These are phyloP conservation scores for Parauchenoglanis punctatus DNA, from an alignment of 2,797 vertebrate genomes.

Conservation along the genomic window DNA sequence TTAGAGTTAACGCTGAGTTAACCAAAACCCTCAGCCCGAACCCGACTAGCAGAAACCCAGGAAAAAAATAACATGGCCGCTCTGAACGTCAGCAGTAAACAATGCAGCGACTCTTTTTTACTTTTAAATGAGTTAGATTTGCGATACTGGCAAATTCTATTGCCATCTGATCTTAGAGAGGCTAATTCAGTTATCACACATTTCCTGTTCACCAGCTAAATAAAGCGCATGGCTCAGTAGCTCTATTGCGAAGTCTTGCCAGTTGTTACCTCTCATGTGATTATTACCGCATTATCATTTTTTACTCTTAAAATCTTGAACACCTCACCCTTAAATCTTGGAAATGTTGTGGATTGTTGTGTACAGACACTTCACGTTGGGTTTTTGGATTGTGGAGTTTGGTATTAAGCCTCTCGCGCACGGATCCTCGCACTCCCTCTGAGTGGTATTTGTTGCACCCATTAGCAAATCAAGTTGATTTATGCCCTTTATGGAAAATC, in stretches of 20 bases:
- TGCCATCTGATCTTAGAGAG: neutral
- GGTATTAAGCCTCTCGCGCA: neutral
- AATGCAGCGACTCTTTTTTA: neutral
- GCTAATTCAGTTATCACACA: neutral
- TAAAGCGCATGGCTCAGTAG: neutral
- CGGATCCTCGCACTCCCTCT: neutral
- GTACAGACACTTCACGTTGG: neutral
- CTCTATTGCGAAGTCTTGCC: neutral
- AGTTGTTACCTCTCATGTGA: neutral
- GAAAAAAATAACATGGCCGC: neutral
- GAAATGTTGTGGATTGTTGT: neutral
- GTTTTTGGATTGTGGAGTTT: too few species aligned
- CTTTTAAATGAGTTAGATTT: neutral
- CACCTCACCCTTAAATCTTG: neutral
- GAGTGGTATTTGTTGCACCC: neutral
- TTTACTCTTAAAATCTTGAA: too few species aligned
- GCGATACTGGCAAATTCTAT: too few species aligned
- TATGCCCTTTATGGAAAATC: conserved; percentile 11
- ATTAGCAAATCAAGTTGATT: neutral
- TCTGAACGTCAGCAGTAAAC: neutral
- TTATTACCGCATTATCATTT: neutral
- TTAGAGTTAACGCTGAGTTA: too few species aligned
- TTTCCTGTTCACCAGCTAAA: neutral
- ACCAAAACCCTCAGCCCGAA: too few species aligned
- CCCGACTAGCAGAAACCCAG: too few species aligned